These are phyloP conservation scores for Thysanoteuthis rhombus DNA, from an alignment of 2,888 invertebrate genomes.

Conservation along the genomic window DNA sequence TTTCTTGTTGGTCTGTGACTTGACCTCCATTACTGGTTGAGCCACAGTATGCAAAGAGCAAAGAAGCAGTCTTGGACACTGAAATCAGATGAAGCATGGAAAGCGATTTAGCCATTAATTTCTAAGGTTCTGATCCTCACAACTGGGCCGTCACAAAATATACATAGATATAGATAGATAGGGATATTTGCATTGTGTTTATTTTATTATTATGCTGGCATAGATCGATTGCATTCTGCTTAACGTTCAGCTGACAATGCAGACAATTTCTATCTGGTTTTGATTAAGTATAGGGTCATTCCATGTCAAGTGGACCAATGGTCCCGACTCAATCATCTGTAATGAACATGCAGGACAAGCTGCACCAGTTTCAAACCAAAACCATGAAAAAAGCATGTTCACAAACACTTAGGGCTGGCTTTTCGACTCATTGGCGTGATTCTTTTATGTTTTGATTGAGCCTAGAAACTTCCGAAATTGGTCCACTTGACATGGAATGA, in stretches of 20 bases:
- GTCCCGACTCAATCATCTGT: too few relatives aligned
- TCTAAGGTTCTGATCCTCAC: not conserved
- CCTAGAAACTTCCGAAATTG: too few relatives aligned
- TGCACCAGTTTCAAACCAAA: too few relatives aligned
- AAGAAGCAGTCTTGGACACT: not conserved
- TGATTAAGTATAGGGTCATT: too few relatives aligned
- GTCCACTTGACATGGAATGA: too few relatives aligned
- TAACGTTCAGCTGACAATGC: not conserved
- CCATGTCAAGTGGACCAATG: too few relatives aligned
- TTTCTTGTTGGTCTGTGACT: not conserved
- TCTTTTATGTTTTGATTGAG: too few relatives aligned
- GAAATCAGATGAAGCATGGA: not conserved
- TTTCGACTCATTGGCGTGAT: too few relatives aligned
- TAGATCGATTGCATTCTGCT: not conserved
- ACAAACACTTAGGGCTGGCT: too few relatives aligned
- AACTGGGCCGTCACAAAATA: not conserved
- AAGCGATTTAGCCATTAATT: not conserved
- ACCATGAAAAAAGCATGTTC: too few relatives aligned
- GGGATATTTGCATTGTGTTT: not conserved
- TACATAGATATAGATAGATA: not conserved
- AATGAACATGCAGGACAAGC: too few relatives aligned
- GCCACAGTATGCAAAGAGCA: conserved; percentile 12
- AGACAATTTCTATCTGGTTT: not conserved
- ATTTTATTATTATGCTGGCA: not conserved
- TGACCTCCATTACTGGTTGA: not conserved